Evolutionary conservation across 2,797 vertebrate species (phyloP), one percentile per base, ranked within the genome.

Genomic region (Chromobotia macracanthus): DNA sequence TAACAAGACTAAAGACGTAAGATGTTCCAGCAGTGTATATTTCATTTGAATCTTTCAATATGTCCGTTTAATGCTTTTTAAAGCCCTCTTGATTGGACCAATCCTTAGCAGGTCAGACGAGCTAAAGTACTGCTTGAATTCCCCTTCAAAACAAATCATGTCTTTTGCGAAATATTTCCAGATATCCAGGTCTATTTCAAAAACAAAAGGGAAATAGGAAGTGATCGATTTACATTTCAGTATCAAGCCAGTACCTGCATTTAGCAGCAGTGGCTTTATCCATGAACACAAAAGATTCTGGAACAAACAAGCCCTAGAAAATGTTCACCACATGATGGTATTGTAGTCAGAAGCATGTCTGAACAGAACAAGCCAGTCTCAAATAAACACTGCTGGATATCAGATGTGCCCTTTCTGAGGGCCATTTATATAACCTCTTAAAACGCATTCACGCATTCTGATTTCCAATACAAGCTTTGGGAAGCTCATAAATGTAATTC

Each of bases 311-410:
- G 93, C 95, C 94, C 84, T 87, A 25, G 95, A 79, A 95, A 94
- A 92, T 89, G 93, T 94, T 94, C 92, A 93, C 93, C 92, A 93
- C 94, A 92, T 90, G 91, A 87, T 92, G 94, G 94, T 90, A 94
- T 94, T 94, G 93, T 95, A 92, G 93, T 95, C 92, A 77, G 90
- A 92, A 95, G 95, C 97, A 94, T 93, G 96, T 93, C 96, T 88
- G 88, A 91, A 95, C 96, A 95, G 92, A 56, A 70, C 91, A 94
- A 94, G 91, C 89, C 90, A 94, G 94, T 67, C 66, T 86, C 68
- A 80, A 70, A 51, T 79, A 80, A 72, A 60, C 74, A 55, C 48
- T 64, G 58, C 68, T 80, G 71, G 75, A 81, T 81, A 81, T 84
- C 75, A 81, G 75, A 79, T 82, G 75, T 81, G 81, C 70, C 65